Percentiles rank a stretch among this genome's conserved stretches.
Evolutionary conservation across 1,140 invertebrate species (phyloP).

Genomic region (Procambarus virginalis): DNA sequence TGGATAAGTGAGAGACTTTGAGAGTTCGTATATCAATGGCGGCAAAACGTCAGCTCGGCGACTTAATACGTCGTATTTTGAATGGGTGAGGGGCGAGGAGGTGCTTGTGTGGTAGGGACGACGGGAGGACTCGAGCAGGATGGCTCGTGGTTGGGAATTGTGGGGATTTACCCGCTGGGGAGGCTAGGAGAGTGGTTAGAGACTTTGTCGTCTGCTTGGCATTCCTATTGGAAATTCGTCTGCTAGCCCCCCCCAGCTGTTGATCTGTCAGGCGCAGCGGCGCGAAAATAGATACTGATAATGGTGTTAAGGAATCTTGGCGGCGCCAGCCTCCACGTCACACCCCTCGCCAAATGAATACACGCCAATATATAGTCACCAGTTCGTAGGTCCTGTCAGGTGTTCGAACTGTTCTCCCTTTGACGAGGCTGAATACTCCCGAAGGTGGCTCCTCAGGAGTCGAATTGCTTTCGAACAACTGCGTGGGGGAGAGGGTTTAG

Average conservation of each 20-base stretch:
- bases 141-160: background rate
- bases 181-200: background rate
- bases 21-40: constrained; percentile 44
- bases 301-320: background rate
- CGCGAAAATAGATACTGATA: background rate
- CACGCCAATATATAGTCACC: too few species aligned
- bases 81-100: background rate
- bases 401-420: background rate
- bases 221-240: constrained; percentile 66
- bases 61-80: constrained; percentile 10
- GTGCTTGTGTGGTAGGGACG: too few species aligned
- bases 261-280: constrained; percentile 11
- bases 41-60: constrained; percentile 54
- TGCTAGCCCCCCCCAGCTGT: constrained; percentile 51
- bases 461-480: too few species aligned
- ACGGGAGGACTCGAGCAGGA: background rate
- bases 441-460: too few species aligned
- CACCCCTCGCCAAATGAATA: too few species aligned
- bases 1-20: background rate
- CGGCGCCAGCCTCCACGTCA: background rate
- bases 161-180: background rate
- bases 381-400: background rate
- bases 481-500: too few species aligned
- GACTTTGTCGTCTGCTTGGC: constrained; percentile 65
- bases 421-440: too few species aligned